A percentile compares a stretch with the other conserved stretches of the same genome.
phyloP scores from a whole-genome alignment of 1,140 invertebrate species.

The Bombyx mori region DNA sequence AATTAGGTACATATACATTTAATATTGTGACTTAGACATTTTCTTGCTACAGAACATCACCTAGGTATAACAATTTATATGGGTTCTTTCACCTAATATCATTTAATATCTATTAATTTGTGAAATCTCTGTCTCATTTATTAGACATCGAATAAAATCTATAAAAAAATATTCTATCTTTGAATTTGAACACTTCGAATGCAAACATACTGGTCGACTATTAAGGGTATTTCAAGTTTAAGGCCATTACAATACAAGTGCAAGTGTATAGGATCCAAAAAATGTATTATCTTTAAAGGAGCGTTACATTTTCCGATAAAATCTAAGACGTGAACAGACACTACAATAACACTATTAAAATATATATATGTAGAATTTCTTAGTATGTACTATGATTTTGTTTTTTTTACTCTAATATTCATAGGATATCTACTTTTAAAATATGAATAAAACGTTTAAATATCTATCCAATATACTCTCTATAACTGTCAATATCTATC shows the following conservation, averaged over 20 bases:
- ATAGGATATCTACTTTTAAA: conserved; percentile 7
- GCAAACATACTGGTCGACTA: conserved; percentile 49
- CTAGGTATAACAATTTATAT: no score
- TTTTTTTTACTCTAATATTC: neutral
- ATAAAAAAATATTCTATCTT: conserved; percentile 67
- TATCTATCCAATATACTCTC: neutral
- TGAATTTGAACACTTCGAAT: conserved; percentile 64
- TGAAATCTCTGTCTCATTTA: no score
- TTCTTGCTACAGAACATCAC: no score
- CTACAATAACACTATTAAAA: neutral
- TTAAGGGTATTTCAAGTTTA: conserved; percentile 8
- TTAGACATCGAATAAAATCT: conserved; percentile 16
- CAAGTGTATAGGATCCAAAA: no score
- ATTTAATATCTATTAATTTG: no score
- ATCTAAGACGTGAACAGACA: no score
- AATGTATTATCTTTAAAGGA: no score
- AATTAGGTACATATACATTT: no score
- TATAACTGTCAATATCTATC: conserved; percentile 7
- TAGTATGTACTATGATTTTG: neutral
- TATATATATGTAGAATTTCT: neutral
- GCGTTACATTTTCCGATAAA: no score
- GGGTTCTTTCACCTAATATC: no score
- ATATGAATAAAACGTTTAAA: conserved; percentile 7
- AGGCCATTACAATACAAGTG: no score
- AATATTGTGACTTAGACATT: no score